A percentile compares a stretch with the other conserved stretches of the same genome.
These are phyloP conservation scores for Trachelus iudaicus DNA, from an alignment of 2,888 invertebrate genomes.

Conservation along the genomic window DNA sequence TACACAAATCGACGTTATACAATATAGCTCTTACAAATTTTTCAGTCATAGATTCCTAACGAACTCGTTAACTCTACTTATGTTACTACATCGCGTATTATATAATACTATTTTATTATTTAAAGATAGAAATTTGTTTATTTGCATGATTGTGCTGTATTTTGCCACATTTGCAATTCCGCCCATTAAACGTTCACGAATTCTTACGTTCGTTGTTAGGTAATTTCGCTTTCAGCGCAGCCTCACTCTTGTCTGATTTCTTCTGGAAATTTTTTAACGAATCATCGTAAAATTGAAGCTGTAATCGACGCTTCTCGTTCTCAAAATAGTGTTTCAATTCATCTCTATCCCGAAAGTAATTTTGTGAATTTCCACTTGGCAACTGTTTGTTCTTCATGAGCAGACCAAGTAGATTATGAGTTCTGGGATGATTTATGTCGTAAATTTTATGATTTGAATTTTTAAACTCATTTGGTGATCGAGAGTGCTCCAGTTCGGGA, in stretches of 20 bases:
- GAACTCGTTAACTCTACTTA: not conserved
- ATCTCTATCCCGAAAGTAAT: conserved; percentile 36
- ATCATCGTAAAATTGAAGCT: conserved; percentile 42
- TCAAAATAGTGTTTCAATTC: conserved; percentile 44
- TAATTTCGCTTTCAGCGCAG: not conserved
- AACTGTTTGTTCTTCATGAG: conserved; percentile 61
- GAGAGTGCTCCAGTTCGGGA: conserved; percentile 30
- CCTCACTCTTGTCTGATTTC: conserved; percentile 31
- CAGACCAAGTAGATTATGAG: conserved; percentile 56
- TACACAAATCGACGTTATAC: not conserved
- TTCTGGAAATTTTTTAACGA: conserved; percentile 42
- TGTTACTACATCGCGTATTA: not conserved
- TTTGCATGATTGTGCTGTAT: not conserved
- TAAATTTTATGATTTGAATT: conserved; percentile 34
- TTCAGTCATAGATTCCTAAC: not conserved
- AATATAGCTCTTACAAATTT: not conserved
- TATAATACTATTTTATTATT: not conserved
- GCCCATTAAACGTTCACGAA: not conserved
- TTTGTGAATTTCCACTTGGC: conserved; percentile 42
- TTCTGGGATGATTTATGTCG: conserved; percentile 53
- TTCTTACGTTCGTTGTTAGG: not conserved
- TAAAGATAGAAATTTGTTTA: not conserved
- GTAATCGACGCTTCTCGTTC: conserved; percentile 42
- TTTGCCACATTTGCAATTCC: not conserved
- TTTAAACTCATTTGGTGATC: conserved; percentile 30